Percentiles rank a stretch among this genome's conserved stretches.
These are phyloP conservation scores for Gadus macrocephalus DNA, from an alignment of 2,113 vertebrate species.

Conservation along the genomic window DNA sequence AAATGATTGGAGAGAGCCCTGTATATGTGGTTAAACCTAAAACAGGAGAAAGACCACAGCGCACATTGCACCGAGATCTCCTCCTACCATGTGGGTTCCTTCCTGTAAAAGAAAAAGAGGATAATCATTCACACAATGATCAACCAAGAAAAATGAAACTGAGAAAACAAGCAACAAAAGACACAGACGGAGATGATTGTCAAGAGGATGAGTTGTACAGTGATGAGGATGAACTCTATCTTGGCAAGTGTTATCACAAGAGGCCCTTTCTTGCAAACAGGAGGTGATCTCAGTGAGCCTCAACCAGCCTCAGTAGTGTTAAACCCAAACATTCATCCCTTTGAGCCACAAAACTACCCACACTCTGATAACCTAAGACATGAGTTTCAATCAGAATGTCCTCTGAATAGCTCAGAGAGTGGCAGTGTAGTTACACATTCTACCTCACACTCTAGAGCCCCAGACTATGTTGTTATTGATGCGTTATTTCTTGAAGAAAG, in stretches of 20 bases:
- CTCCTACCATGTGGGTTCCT: not conserved
- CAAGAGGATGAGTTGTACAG: not conserved
- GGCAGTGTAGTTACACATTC: not conserved
- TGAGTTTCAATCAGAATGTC: not conserved
- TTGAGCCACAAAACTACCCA: not conserved
- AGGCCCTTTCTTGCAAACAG: not conserved
- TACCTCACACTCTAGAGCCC: not conserved
- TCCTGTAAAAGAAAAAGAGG: not conserved
- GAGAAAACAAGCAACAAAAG: not conserved
- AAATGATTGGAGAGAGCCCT: not conserved
- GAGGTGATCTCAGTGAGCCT: not conserved
- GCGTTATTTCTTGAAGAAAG: no score
- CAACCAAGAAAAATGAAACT: not conserved
- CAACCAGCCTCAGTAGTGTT: not conserved
- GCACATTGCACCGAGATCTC: not conserved
- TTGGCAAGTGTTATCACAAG: not conserved
- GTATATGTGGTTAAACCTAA: conserved; percentile 4
- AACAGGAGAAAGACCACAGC: not conserved
- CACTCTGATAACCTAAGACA: not conserved
- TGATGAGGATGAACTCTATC: not conserved
- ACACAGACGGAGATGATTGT: not conserved
- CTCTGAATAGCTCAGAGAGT: not conserved
- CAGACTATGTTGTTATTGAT: not conserved
- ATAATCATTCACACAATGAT: not conserved
- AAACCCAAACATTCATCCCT: not conserved